Percentiles rank a stretch among this genome's conserved stretches.
Conservation (phyloP, 2,113 vertebrate species). For the Phaetusa simplex region DNA sequence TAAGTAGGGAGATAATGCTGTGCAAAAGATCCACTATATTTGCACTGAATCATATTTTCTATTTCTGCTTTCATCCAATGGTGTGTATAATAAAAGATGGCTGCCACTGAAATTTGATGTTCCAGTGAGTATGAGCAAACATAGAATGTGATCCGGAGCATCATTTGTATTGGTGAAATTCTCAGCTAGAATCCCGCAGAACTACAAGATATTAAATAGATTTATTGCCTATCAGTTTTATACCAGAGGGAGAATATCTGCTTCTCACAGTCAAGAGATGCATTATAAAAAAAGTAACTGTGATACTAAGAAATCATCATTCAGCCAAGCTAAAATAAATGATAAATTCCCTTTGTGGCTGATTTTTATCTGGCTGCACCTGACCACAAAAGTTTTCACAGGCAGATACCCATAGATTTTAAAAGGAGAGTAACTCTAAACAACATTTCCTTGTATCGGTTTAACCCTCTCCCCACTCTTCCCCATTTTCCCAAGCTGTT, state of each 20-base stretch:
- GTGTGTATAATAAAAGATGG: slow-evolving; percentile 39
- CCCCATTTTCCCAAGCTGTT: not conserved
- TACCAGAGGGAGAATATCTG: slow-evolving; percentile 58
- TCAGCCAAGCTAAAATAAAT: slow-evolving; percentile 56
- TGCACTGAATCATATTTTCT: not conserved
- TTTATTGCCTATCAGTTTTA: slow-evolving; percentile 69
- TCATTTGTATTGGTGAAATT: slow-evolving; percentile 55
- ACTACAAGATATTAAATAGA: slow-evolving; percentile 66
- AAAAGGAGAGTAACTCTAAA: not conserved
- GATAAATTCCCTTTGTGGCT: slow-evolving; percentile 43
- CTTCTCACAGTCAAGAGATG: slow-evolving; percentile 47
- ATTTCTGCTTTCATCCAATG: not conserved
- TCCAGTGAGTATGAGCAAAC: slow-evolving; percentile 54
- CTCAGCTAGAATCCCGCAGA: slow-evolving; percentile 51
- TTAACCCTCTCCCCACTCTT: not conserved
- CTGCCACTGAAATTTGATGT: slow-evolving; percentile 59
- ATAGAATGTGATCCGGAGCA: slow-evolving; percentile 30
- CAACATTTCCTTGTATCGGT: not conserved
- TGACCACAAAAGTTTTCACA: slow-evolving; percentile 18
- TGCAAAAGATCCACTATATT: not conserved
- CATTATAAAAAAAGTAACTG: slow-evolving; percentile 54
- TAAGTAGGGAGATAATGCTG: not conserved
- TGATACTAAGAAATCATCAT: slow-evolving; percentile 42
- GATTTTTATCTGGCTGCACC: slow-evolving; percentile 46
- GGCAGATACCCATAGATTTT: not conserved